Evolutionary conservation across 2,888 invertebrate genomes (phyloP).

Genomic region (Acleris literana): DNA sequence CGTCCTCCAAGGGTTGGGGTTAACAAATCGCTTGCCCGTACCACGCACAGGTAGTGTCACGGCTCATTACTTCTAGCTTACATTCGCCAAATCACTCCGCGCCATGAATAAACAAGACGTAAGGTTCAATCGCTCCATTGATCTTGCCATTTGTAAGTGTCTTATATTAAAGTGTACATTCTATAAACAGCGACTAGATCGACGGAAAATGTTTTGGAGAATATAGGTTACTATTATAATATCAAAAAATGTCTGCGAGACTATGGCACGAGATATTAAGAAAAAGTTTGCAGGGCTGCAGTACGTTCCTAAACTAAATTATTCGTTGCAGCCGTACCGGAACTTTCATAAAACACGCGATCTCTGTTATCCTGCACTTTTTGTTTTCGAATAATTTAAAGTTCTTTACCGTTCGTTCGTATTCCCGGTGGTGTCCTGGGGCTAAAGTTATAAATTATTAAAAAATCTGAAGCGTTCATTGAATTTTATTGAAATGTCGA

Average conservation of each 20-base stretch:
- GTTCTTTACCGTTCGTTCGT: conserved; percentile 49
- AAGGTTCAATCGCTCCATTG: conserved; percentile 44
- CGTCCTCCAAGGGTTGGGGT: conserved; percentile 58
- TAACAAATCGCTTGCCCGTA: conserved; percentile 65
- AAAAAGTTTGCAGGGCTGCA: conserved; percentile 45
- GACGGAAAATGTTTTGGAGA: not conserved
- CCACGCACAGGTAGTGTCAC: conserved; percentile 71
- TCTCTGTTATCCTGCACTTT: conserved; percentile 55
- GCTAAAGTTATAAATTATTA: conserved; percentile 40
- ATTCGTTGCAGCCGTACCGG: conserved; percentile 42
- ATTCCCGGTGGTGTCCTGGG: conserved; percentile 42
- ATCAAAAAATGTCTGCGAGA: not conserved
- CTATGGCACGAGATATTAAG: conserved; percentile 4
- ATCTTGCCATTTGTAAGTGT: conserved; percentile 39
- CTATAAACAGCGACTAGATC: conserved; percentile 10
- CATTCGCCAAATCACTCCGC: conserved; percentile 67
- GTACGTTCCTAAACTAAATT: conserved; percentile 50
- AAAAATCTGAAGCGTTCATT: conserved; percentile 36
- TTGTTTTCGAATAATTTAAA: conserved; percentile 59
- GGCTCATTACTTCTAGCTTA: conserved; percentile 72
- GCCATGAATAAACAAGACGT: conserved; percentile 66
- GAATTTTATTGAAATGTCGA: conserved; percentile 24
- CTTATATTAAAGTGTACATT: conserved; percentile 16
- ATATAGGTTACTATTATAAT: not conserved
- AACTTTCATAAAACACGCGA: conserved; percentile 60